A percentile compares a stretch with the other conserved stretches of the same genome.
phyloP scores from a whole-genome alignment of 2,797 vertebrate species.

The Simalia tracyae region DNA sequence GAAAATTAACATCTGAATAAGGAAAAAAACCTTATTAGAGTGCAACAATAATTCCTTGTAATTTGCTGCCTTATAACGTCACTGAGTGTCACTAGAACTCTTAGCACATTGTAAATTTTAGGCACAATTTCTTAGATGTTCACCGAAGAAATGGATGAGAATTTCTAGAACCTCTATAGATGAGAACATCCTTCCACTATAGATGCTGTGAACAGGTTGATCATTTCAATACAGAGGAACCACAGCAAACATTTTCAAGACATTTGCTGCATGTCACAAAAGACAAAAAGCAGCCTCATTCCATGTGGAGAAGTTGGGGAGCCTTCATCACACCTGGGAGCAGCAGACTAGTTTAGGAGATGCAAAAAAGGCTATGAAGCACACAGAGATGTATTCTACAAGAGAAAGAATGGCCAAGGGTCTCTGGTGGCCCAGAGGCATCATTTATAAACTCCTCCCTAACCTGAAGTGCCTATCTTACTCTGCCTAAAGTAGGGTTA shows the following conservation, averaged over 20 bases:
- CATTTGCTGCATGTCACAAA: neutral
- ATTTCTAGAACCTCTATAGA: neutral
- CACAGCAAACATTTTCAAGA: neutral
- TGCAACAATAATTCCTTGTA: neutral
- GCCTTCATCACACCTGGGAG: neutral
- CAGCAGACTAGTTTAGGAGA: neutral
- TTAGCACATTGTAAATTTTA: neutral
- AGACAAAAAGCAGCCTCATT: neutral
- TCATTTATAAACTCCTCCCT: neutral
- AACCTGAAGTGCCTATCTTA: neutral
- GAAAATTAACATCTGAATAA: neutral
- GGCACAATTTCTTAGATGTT: neutral
- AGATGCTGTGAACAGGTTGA: neutral
- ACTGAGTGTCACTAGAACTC: neutral
- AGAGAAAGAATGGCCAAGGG: neutral
- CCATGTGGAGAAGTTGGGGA: neutral
- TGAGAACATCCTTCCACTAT: neutral
- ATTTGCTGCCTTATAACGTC: neutral
- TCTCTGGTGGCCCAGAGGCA: neutral
- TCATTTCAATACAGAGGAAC: neutral
- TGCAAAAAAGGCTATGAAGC: neutral
- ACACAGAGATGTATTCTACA: neutral
- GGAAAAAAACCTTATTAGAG: neutral
- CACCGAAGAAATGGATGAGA: neutral
- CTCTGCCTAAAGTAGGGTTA: neutral